phyloP scores from a whole-genome alignment of 2,113 vertebrate species.

The Sprattus sprattus region DNA sequence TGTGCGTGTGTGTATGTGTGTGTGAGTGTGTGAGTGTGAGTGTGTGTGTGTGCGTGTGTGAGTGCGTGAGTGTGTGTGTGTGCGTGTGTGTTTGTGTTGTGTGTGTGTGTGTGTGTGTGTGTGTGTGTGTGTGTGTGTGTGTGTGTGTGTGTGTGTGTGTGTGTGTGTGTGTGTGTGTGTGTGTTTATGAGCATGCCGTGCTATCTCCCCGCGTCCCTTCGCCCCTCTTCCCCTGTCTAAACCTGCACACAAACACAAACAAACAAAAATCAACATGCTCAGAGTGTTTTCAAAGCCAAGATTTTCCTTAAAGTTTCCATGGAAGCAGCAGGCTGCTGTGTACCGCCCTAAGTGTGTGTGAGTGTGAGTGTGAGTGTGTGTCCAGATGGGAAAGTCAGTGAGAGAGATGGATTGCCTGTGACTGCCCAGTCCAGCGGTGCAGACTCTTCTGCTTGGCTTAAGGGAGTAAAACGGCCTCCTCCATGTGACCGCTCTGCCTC shows the following conservation, averaged over 20 bases:
- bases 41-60: background rate
- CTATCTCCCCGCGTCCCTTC: background rate
- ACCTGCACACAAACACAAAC: background rate
- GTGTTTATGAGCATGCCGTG: background rate
- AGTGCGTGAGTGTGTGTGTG: background rate
- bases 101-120: background rate
- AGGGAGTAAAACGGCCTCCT: background rate
- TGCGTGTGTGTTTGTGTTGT: background rate
- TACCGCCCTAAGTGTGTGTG: background rate
- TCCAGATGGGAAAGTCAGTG: background rate
- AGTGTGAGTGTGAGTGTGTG: background rate
- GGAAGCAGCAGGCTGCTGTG: background rate
- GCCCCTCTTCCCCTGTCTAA: background rate
- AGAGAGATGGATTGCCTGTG: background rate
- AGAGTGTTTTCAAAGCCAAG: background rate
- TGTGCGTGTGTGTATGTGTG: background rate
- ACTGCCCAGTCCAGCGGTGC: background rate
- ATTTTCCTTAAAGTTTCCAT: background rate
- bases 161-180: background rate
- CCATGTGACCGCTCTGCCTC: background rate
- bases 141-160: background rate
- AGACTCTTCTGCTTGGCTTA: background rate
- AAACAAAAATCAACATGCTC: background rate
- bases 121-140: background rate
- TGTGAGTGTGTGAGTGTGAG: background rate